phyloP scores from a whole-genome alignment of 64 coral and sea anemone genomes.

The Pachyseris speciosa region DNA sequence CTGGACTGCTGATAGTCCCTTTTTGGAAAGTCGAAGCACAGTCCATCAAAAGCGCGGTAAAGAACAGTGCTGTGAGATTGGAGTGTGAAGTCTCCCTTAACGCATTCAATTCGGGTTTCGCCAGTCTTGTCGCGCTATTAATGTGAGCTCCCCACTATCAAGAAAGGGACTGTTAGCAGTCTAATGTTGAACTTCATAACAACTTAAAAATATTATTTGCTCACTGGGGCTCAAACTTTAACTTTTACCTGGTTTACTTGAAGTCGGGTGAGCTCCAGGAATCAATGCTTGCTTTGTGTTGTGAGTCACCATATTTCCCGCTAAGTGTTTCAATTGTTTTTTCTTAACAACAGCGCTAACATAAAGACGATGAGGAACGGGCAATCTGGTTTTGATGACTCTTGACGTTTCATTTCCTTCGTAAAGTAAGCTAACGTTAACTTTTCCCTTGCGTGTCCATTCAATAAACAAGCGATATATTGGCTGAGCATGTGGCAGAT shows the following conservation, averaged over 20 bases:
- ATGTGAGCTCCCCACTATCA: no score
- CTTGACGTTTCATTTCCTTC: neutral
- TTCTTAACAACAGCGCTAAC: neutral
- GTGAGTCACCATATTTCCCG: neutral
- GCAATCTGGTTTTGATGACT: neutral
- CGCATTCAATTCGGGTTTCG: no score
- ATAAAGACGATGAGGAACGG: neutral
- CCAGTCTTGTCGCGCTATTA: no score
- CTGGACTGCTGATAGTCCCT: no score
- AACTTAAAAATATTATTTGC: no score
- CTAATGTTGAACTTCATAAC: no score
- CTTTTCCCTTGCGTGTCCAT: neutral
- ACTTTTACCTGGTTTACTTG: neutral
- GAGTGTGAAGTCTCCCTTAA: no score
- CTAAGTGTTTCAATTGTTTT: neutral
- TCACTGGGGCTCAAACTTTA: neutral
- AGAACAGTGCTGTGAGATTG: no score
- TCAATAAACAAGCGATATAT: conserved; percentile 9
- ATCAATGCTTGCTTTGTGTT: neutral
- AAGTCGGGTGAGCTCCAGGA: neutral
- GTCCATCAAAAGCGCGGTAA: no score
- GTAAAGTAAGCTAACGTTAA: neutral
- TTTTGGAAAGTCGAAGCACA: no score
- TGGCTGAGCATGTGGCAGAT: neutral
- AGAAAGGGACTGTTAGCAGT: no score